Evolutionary conservation across 1,140 invertebrate genomes (phyloP).

Genomic region (Aphelenchoides avenae): DNA sequence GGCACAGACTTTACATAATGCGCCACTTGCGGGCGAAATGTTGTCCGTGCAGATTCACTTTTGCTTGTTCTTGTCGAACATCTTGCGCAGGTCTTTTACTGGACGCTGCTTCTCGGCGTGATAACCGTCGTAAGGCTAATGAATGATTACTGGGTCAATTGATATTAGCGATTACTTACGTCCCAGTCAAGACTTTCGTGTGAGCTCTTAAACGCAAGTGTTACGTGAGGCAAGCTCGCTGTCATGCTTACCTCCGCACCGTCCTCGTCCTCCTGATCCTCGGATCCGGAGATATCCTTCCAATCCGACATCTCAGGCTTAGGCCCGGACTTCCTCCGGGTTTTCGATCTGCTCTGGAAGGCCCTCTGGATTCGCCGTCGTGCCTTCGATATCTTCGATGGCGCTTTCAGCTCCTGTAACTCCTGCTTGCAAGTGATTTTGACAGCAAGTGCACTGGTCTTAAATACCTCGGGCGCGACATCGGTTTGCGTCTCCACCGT

Average conservation of each 20-base stretch:
- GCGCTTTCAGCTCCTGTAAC: constrained; percentile 6
- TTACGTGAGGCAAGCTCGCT: too few relatives aligned
- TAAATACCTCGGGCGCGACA: constrained; percentile 28
- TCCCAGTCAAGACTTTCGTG: constrained; percentile 29
- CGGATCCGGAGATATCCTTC: constrained; percentile 7
- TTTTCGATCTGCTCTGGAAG: background rate
- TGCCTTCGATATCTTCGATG: constrained; percentile 16
- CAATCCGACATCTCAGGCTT: constrained; percentile 12
- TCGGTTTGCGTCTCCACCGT: constrained; percentile 41
- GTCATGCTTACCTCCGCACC: too few relatives aligned
- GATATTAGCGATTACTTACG: too few relatives aligned
- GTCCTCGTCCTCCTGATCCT: too few relatives aligned
- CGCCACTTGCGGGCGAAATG: too few relatives aligned
- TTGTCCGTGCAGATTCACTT: too few relatives aligned
- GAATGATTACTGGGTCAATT: too few relatives aligned
- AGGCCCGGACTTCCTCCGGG: background rate
- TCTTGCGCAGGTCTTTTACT: constrained; percentile 28
- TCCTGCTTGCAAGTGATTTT: background rate
- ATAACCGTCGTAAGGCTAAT: constrained; percentile 27
- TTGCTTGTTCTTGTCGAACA: constrained; percentile 25
- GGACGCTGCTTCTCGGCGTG: constrained; percentile 34
- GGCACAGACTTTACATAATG: too few relatives aligned
- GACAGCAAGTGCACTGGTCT: background rate
- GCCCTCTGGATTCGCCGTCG: constrained; percentile 10
- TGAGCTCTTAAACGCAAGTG: constrained; percentile 4